Base-by-base conservation (phyloP, 2,113 vertebrate genomes). In the Procavia capensis region DNA sequence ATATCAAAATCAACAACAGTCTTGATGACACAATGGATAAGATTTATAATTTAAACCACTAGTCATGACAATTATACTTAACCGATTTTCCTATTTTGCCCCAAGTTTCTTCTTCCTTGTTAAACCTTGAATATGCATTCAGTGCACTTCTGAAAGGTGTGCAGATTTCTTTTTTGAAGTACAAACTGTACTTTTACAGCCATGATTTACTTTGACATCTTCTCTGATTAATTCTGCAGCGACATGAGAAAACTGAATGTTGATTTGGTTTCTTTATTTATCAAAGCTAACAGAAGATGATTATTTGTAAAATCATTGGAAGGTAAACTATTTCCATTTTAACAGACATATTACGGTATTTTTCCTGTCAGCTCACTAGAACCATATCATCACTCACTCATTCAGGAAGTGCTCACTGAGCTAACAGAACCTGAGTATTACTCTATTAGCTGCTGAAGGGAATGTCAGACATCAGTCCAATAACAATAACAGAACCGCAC, bases 151-250 rank as follows among this genome's bases (percentile, higher is more conserved):
- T 88, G 91, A 96, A 96, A n/a, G 72, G 34, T 89, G 22, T 61
- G 14, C n/a, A 87, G 47, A 34, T 96, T 94, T 95, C 83, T 84
- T 93, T 96, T 92, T 63, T 74, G 86, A 94, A 95, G 74, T 76
- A 96, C 80, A 92, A 95, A 85, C 88, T 95, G 90, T 39, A 91
- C 63, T 91, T 96, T 95, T 89, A 94, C 76, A 5, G 81, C 80
- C 72, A 93, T 97, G 94, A 97, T 96, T 97, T 95, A 97, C 96
- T 97, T 82, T 95, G 96, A 97, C 94, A 94, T 91, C 86, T 83
- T 96, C 92, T 96, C 94, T 96, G 95, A 97, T 97, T 96, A 96
- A 97, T 90, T 97, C 93, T 95, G 80, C 76, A 93, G 93, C 93
- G 94, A 78, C 66, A 93, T 91, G 64, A 91, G 96, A 95, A 95